Conservation (phyloP, 2,888 invertebrate species). For the Caenorhabditis drosophilae region DNA sequence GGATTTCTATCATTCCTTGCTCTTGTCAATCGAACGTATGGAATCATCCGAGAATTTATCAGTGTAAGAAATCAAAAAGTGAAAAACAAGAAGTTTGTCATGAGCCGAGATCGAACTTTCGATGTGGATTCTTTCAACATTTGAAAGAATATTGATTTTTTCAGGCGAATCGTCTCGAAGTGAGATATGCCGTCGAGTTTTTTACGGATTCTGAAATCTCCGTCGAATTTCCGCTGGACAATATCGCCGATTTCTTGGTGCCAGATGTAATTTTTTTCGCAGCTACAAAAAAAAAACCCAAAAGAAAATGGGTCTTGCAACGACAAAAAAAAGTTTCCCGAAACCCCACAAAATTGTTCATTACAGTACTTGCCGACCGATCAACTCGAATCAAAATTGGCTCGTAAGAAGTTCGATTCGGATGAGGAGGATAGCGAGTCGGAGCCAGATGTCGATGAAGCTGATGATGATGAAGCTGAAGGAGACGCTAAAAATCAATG, state of each 20-base stretch:
- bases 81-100: no score
- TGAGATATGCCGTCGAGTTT: constrained; percentile 47
- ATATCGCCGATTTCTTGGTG: constrained; percentile 56
- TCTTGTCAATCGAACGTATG: constrained; percentile 45
- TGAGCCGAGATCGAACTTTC: no score
- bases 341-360: no score
- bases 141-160: not conserved
- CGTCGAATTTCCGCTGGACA: constrained; percentile 56
- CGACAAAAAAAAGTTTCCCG: no score
- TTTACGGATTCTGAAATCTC: constrained; percentile 41
- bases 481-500: no score
- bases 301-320: not conserved
- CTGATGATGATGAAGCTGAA: constrained; percentile 20
- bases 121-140: no score
- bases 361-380: constrained; percentile 48
- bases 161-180: constrained; percentile 37
- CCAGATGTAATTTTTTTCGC: constrained; percentile 43
- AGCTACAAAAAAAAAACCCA: not conserved
- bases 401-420: constrained; percentile 53
- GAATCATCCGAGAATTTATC: constrained; percentile 44
- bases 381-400: constrained; percentile 45
- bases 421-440: constrained; percentile 55
- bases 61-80: constrained; percentile 12
- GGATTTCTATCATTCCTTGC: constrained; percentile 46
- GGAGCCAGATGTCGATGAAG: constrained; percentile 41